Evolutionary conservation across 1,140 invertebrate genomes (phyloP).

Genomic region (Heliothis subflexa): DNA sequence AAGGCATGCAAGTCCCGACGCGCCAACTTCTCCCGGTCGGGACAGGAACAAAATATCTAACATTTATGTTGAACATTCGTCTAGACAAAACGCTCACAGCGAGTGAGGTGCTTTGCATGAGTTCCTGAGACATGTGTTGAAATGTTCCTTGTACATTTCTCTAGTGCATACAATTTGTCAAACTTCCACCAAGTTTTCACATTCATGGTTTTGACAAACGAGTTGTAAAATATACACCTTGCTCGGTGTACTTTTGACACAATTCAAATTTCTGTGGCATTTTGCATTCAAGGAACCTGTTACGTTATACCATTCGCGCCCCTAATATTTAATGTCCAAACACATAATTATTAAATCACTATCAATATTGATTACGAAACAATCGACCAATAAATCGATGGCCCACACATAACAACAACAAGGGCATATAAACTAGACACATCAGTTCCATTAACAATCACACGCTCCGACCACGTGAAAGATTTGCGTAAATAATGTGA

Average conservation of each 20-base stretch:
- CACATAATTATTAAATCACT: constrained; percentile 9
- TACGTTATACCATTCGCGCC: background rate
- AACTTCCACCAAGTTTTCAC: constrained; percentile 51
- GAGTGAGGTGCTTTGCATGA: constrained; percentile 58
- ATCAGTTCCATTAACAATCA: constrained; percentile 32
- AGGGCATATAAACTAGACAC: constrained; percentile 25
- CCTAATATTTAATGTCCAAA: constrained; percentile 5
- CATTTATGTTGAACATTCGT: constrained; percentile 63
- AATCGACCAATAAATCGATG: constrained; percentile 33
- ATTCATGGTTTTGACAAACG: constrained; percentile 51
- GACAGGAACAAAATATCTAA: constrained; percentile 63
- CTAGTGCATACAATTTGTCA: constrained; percentile 64
- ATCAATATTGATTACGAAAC: constrained; percentile 29
- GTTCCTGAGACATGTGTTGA: constrained; percentile 56
- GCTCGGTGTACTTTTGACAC: background rate
- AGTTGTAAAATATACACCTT: constrained; percentile 18
- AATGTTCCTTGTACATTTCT: constrained; percentile 53
- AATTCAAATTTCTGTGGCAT: no score
- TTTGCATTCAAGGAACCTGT: background rate
- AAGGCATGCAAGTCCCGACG: constrained; percentile 56
- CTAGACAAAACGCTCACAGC: constrained; percentile 59
- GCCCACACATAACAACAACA: constrained; percentile 20
- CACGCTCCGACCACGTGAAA: constrained; percentile 26
- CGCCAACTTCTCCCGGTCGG: constrained; percentile 39
- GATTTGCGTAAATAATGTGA: constrained; percentile 29